Conservation (phyloP, 2,888 invertebrate genomes). For the Tinea trinotella region DNA sequence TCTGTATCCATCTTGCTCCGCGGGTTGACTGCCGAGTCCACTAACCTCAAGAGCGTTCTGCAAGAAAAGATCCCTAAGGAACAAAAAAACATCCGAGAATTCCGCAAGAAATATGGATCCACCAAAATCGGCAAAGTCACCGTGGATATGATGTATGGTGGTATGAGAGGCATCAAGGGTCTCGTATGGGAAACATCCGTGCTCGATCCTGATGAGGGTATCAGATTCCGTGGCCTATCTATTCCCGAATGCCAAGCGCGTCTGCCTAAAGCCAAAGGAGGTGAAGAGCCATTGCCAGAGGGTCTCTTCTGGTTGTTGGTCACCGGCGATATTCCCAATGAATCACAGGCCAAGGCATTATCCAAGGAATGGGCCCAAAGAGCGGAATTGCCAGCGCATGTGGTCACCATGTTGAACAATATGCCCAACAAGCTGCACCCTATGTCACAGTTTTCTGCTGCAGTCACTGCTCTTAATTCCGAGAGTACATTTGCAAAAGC, state of each 20-base stretch:
- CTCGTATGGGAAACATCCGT: constrained; percentile 96
- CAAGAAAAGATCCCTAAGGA: constrained; percentile 92
- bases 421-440: constrained; percentile 92
- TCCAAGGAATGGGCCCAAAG: constrained; percentile 88
- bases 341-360: constrained; percentile 78
- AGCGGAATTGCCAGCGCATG: constrained; percentile 92
- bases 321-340: constrained; percentile 82
- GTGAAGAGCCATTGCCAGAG: constrained; percentile 82
- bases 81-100: constrained; percentile 91
- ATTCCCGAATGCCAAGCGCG: constrained; percentile 86
- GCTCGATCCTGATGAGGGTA: constrained; percentile 95
- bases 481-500: constrained; percentile 95
- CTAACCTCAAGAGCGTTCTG: constrained; percentile 91
- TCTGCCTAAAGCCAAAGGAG: constrained; percentile 79
- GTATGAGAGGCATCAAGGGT: constrained; percentile 97
- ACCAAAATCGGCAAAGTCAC: constrained; percentile 97
- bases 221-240: constrained; percentile 93
- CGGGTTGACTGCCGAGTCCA: constrained; percentile 79
- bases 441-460: constrained; percentile 95
- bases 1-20: constrained; percentile 74
- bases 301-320: constrained; percentile 85
- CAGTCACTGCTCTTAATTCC: constrained; percentile 91
- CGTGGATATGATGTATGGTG: constrained; percentile 97
- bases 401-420: constrained; percentile 93
- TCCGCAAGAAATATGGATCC: constrained; percentile 90